Percentiles rank a stretch among this genome's conserved stretches.
These are phyloP conservation scores for Leucopsar rothschildi DNA, from an alignment of 2,113 vertebrate genomes.

Conservation along the genomic window DNA sequence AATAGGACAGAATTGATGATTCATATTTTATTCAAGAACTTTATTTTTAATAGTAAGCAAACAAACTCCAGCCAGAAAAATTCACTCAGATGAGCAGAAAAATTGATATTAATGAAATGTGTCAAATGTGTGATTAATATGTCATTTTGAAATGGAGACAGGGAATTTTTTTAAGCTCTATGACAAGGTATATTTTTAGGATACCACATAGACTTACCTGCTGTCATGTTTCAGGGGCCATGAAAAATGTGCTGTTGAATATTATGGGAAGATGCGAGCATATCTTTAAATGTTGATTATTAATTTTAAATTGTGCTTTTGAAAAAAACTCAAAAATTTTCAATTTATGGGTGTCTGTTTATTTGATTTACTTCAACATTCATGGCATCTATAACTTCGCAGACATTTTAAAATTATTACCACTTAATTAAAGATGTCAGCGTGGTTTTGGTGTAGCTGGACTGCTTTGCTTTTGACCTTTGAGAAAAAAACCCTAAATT, in stretches of 20 bases:
- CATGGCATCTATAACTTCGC: neutral
- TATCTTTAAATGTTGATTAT: conserved; percentile 29
- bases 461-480: neutral
- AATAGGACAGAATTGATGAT: neutral
- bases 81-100: neutral
- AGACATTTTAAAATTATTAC: neutral
- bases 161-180: neutral
- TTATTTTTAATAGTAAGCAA: neutral
- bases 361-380: conserved; percentile 9
- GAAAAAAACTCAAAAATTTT: neutral
- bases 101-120: neutral
- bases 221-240: neutral
- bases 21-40: neutral
- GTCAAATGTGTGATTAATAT: neutral
- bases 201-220: neutral
- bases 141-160: neutral
- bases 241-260: conserved; percentile 36
- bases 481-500: neutral
- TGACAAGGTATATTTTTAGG: neutral
- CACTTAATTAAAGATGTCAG: neutral
- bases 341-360: neutral
- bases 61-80: neutral
- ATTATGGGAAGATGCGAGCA: neutral
- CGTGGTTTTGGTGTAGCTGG: neutral
- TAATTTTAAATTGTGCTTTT: neutral